These are phyloP conservation scores for Biston stratarius DNA, from an alignment of 2,888 invertebrate genomes.

Conservation along the genomic window DNA sequence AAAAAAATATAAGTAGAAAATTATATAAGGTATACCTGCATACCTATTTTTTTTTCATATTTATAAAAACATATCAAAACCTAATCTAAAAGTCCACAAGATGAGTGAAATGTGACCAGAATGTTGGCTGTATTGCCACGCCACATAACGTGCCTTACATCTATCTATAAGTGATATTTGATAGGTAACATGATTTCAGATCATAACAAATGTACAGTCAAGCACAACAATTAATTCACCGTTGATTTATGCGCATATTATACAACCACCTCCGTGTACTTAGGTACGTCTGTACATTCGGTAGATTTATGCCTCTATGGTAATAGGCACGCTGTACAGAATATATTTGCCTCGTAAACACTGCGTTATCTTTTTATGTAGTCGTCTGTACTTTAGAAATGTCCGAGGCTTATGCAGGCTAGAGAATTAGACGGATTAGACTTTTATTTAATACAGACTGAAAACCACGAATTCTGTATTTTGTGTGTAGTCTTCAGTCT, in stretches of 20 bases:
- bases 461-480: too few species aligned
- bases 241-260: conserved; percentile 82
- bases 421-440: neutral
- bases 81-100: too few species aligned
- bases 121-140: too few species aligned
- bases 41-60: too few species aligned
- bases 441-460: too few species aligned
- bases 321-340: conserved; percentile 50
- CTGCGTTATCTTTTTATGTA: conserved; percentile 49
- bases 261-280: conserved; percentile 57
- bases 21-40: too few species aligned
- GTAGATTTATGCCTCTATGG: conserved; percentile 63
- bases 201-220: conserved; percentile 48
- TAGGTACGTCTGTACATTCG: conserved; percentile 52
- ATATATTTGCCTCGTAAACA: conserved; percentile 56
- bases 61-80: too few species aligned
- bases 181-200: conserved; percentile 22
- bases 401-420: conserved; percentile 27
- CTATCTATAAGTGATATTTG: neutral
- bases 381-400: conserved; percentile 53
- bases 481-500: too few species aligned
- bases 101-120: too few species aligned
- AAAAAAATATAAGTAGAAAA: too few species aligned
- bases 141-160: too few species aligned
- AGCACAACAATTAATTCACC: conserved; percentile 77